Evolutionary conservation across 2,797 vertebrate genomes (phyloP), one percentile per base, ranked within the genome.

Genomic region (Rhynchonycteris naso): DNA sequence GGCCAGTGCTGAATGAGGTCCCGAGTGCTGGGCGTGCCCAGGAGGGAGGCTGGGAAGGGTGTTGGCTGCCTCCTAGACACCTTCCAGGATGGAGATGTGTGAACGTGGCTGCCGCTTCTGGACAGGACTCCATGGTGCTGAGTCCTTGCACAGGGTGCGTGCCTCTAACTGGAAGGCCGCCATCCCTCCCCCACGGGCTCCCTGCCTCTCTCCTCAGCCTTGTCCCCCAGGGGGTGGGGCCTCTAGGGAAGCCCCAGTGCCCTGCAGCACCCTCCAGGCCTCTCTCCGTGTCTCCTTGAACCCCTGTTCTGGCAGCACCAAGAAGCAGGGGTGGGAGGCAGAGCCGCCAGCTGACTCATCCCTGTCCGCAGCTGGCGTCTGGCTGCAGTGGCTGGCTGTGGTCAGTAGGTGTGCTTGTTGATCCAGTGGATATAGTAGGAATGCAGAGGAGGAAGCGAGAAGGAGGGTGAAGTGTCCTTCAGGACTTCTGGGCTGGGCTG

Each of bases 111-210:
- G 54, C 66, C 0, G 0, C 66, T 35, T 21, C 69, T 28, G 30
- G 28, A 11, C 7, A 1, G n/a, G 66, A 52, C 66, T 28, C 35
- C 0, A 30, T 59, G 0, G 1, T 93, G 43, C 43, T 43, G 43
- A 43, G 43, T 28, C 69, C 56, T 24, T 6, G 24, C 21, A 1
- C 2, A 0, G 50, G 47, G 0, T 4, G 21, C 0, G 1, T 3
- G 56, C 59, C 21, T 18, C 58, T 58, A 54, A 58, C 86, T 26
- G 43, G 75, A 54, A 71, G 30, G 72, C 22, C 0, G 7, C n/a
- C 14, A 8, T 50, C 30, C 8, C 21, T 7, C 19, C 5, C 58
- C 58, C 0, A 0, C 7, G 0, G 3, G 30, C 68, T 8, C 43
- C 78, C 1, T 1, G 50, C 61, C 8, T 43, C 88, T 50, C 35